Evolutionary conservation across 2,888 invertebrate genomes (phyloP).

Genomic region (Nephrocerus scutellatus): DNA sequence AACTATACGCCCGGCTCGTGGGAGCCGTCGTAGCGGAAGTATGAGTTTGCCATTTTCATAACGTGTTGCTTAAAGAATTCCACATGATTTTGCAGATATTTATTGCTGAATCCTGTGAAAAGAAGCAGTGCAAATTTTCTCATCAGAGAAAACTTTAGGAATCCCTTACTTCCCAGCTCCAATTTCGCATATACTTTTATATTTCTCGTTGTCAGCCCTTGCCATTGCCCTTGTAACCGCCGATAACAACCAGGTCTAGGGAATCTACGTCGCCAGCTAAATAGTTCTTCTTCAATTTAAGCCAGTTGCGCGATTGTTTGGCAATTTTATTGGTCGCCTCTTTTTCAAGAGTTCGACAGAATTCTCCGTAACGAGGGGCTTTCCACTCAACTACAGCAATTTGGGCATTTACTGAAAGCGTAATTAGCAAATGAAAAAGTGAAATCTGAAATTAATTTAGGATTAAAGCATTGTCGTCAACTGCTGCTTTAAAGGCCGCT

Average conservation of each 20-base stretch:
- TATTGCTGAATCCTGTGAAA: conserved; percentile 92
- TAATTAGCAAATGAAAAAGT: no score
- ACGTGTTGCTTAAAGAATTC: conserved; percentile 67
- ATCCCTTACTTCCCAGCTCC: conserved; percentile 36
- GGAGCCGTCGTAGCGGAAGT: conserved; percentile 69
- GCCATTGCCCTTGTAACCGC: conserved; percentile 88
- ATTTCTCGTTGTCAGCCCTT: conserved; percentile 81
- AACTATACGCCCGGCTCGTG: conserved; percentile 87
- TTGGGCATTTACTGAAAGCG: conserved; percentile 79
- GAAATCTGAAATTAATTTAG: conserved; percentile 53
- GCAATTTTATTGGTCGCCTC: conserved; percentile 97
- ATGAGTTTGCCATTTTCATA: conserved; percentile 68
- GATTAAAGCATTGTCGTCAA: conserved; percentile 66
- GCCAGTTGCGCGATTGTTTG: conserved; percentile 87
- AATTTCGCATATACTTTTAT: conserved; percentile 88
- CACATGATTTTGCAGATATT: conserved; percentile 70
- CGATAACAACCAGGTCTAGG: conserved; percentile 90
- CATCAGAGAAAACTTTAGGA: neutral
- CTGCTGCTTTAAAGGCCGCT: conserved; percentile 65
- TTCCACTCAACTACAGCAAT: conserved; percentile 86
- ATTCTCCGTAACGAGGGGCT: conserved; percentile 70
- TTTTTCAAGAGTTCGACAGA: conserved; percentile 64
- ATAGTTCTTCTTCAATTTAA: conserved; percentile 97
- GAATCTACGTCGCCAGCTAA: conserved; percentile 95
- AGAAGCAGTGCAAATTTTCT: conserved; percentile 39